Conservation (phyloP, 2,797 vertebrate genomes). For the Epinephelus awoara region DNA sequence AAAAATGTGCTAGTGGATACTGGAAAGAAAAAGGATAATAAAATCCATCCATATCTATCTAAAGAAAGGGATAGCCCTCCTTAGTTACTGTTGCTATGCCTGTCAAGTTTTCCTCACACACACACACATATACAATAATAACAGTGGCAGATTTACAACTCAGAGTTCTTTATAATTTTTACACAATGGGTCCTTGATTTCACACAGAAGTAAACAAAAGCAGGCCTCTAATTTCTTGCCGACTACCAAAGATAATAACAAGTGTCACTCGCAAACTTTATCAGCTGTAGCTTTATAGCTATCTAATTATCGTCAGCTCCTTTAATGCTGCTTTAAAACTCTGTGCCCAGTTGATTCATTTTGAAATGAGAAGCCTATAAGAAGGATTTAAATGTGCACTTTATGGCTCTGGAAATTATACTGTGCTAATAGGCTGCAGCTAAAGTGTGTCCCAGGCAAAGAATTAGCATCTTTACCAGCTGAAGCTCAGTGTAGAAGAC, state of each 20-base stretch:
- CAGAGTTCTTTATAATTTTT: background rate
- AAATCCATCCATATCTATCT: background rate
- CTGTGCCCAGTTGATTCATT: background rate
- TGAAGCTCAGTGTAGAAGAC: background rate
- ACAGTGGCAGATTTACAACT: slow-evolving; percentile 10
- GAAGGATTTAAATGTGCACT: slow-evolving; percentile 12
- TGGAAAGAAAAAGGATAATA: background rate
- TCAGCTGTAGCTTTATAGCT: background rate
- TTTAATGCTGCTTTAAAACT: too few relatives aligned
- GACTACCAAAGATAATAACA: background rate
- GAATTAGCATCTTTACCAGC: background rate
- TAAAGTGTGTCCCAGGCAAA: background rate
- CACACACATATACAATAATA: background rate
- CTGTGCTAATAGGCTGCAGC: background rate
- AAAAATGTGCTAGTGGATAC: background rate
- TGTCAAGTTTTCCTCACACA: background rate
- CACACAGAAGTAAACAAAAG: slow-evolving; percentile 15
- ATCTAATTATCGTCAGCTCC: slow-evolving; percentile 13
- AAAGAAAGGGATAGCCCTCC: background rate
- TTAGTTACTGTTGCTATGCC: background rate
- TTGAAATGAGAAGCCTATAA: slow-evolving; percentile 3
- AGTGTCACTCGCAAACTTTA: slow-evolving; percentile 18
- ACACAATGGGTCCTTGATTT: slow-evolving; percentile 22
- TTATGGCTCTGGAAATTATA: background rate
- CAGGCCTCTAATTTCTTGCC: slow-evolving; percentile 6